These are phyloP conservation scores for Dioctria rufipes DNA, from an alignment of 2,888 invertebrate genomes.

Conservation along the genomic window DNA sequence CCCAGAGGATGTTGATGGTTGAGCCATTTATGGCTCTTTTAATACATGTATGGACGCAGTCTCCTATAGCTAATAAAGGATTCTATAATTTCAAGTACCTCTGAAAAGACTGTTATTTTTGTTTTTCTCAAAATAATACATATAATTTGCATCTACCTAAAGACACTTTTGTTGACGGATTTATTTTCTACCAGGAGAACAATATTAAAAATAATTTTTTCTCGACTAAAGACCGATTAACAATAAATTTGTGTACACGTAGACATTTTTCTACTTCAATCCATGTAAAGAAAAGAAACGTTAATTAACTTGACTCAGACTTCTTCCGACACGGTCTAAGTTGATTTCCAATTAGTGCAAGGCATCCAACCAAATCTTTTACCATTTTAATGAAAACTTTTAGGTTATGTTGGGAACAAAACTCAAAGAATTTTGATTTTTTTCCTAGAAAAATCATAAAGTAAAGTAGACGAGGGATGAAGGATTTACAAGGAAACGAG, in stretches of 20 bases:
- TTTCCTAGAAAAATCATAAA: not conserved
- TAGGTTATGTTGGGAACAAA: slow-evolving; percentile 29
- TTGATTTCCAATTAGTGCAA: not conserved
- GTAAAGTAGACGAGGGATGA: not conserved
- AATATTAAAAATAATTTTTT: too few relatives aligned
- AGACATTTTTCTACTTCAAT: not conserved
- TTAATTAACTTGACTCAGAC: slow-evolving; percentile 27
- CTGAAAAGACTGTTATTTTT: too few relatives aligned
- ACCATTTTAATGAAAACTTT: slow-evolving; percentile 46
- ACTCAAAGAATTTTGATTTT: not conserved
- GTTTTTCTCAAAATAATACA: too few relatives aligned
- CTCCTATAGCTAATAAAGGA: too few relatives aligned
- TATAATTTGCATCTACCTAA: too few relatives aligned
- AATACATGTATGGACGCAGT: too few relatives aligned
- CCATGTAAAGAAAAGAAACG: not conserved
- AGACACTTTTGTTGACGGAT: too few relatives aligned
- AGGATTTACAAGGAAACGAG: not conserved
- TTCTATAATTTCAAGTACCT: too few relatives aligned
- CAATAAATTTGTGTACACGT: not conserved
- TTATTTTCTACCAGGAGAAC: too few relatives aligned
- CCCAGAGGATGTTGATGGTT: too few relatives aligned
- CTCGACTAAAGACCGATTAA: not conserved
- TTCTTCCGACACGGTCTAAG: not conserved
- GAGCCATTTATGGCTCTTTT: too few relatives aligned
- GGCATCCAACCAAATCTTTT: slow-evolving; percentile 19